Conservation (phyloP, 2,113 vertebrate genomes). For the Polyodon spathula region DNA sequence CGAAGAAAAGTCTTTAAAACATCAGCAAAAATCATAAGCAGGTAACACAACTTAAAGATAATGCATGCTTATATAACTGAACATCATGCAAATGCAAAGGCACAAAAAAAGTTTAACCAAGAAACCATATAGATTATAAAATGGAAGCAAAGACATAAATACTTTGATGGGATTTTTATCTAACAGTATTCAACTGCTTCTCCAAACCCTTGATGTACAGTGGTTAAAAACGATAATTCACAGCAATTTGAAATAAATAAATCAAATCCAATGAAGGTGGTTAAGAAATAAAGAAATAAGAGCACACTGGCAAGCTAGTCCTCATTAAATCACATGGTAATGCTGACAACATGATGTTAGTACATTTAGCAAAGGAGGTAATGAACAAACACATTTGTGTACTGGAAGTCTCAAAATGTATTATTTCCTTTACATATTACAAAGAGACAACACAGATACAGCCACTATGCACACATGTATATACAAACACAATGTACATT, state of each 20-base stretch:
- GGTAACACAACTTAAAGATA: too few species aligned
- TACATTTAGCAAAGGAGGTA: constrained; percentile 2
- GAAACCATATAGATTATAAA: too few species aligned
- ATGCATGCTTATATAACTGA: too few species aligned
- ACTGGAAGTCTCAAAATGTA: constrained; percentile 20
- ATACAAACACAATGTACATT: constrained; percentile 4
- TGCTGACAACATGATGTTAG: constrained; percentile 9
- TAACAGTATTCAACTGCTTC: too few species aligned
- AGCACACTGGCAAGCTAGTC: constrained; percentile 19
- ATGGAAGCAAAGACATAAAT: too few species aligned
- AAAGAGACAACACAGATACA: constrained; percentile 15
- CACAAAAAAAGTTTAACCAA: too few species aligned
- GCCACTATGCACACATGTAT: constrained; percentile 7
- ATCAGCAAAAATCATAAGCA: too few species aligned
- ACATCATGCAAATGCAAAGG: too few species aligned
- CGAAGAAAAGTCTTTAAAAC: too few species aligned
- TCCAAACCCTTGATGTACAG: too few species aligned
- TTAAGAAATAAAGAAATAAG: constrained; percentile 12
- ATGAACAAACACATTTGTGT: constrained; percentile 7
- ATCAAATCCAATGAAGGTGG: neutral
- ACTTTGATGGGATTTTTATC: too few species aligned
- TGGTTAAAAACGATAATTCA: too few species aligned
- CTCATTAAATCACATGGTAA: constrained; percentile 9
- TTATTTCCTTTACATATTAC: constrained; percentile 12
- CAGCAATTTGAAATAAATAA: neutral